A percentile compares a stretch with the other conserved stretches of the same genome.
These are phyloP conservation scores for Eledone cirrhosa DNA, from an alignment of 2,888 invertebrate genomes.

Conservation along the genomic window DNA sequence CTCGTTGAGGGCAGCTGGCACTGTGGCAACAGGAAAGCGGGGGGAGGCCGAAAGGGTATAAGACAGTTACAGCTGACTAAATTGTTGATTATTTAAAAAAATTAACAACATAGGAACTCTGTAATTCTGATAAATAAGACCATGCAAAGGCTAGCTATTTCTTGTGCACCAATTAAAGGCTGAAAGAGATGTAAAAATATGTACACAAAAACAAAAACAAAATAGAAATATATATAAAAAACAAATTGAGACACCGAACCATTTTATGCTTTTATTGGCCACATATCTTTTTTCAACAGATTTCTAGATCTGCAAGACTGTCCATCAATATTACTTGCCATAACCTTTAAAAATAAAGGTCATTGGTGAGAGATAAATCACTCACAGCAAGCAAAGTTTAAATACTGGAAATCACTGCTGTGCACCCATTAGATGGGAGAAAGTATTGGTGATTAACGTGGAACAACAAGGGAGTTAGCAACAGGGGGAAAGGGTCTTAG, in stretches of 20 bases:
- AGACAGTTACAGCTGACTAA: too few species aligned
- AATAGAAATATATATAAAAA: not conserved
- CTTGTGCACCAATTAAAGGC: too few species aligned
- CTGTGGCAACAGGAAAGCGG: too few species aligned
- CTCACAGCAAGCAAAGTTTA: conserved; percentile 29
- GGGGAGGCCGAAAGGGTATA: too few species aligned
- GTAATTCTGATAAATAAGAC: too few species aligned
- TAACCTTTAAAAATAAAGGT: conserved; percentile 30
- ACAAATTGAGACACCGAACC: not conserved
- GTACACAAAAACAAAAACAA: too few species aligned
- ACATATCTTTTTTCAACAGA: conserved; percentile 28
- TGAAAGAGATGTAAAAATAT: too few species aligned
- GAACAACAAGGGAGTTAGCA: not conserved
- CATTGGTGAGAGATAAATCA: not conserved
- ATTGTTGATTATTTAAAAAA: too few species aligned
- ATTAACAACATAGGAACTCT: too few species aligned
- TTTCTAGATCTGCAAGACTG: conserved; percentile 23
- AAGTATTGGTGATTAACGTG: not conserved
- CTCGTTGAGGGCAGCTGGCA: too few species aligned
- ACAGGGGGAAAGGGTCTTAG: not conserved
- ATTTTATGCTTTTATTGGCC: conserved; percentile 29
- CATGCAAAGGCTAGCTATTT: too few species aligned
- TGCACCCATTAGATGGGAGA: conserved; percentile 5
- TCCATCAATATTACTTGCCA: conserved; percentile 28
- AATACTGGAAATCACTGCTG: conserved; percentile 11